A percentile compares a stretch with the other conserved stretches of the same genome.
These are phyloP conservation scores for human (Homo sapiens) DNA, from an alignment of 2,113 vertebrate species.

Conservation along the genomic window DNA sequence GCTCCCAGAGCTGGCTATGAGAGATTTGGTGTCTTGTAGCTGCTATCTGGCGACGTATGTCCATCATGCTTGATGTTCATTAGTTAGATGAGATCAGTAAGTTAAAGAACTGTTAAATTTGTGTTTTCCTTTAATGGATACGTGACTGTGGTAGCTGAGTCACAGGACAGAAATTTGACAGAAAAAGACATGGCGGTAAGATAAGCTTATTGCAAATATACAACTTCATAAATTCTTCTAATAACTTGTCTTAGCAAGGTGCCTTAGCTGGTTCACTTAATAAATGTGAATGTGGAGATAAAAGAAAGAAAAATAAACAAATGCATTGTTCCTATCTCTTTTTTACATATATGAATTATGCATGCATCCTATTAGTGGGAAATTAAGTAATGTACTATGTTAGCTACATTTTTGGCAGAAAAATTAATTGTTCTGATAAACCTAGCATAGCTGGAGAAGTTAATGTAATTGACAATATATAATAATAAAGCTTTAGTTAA, in stretches of 20 bases:
- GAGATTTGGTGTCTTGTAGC: conserved; percentile 90
- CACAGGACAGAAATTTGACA: conserved; percentile 75
- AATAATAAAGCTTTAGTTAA: conserved; percentile 31
- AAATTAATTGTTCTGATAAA: conserved; percentile 57
- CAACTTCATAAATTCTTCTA: conserved; percentile 60
- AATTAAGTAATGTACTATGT: conserved; percentile 63
- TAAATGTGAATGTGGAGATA: conserved; percentile 74
- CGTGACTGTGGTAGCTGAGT: conserved; percentile 74
- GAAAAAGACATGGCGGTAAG: conserved; percentile 84
- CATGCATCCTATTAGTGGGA: conserved; percentile 61
- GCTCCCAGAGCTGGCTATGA: conserved; percentile 85
- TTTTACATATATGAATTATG: conserved; percentile 76
- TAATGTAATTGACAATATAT: conserved; percentile 19
- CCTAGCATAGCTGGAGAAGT: conserved; percentile 19
- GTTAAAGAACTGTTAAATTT: conserved; percentile 82
- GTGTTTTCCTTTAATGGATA: conserved; percentile 76
- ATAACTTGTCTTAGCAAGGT: conserved; percentile 55
- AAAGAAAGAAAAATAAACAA: conserved; percentile 74
- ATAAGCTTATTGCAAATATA: conserved; percentile 78
- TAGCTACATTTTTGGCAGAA: conserved; percentile 33
- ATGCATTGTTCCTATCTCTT: conserved; percentile 61
- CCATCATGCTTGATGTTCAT: conserved; percentile 84
- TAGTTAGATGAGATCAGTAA: conserved; percentile 83
- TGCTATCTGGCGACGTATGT: conserved; percentile 81
- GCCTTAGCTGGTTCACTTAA: conserved; percentile 54